A percentile compares a stretch with the other conserved stretches of the same genome.
Conservation (phyloP, 2,888 invertebrate species). For the Cephus nigrinus region DNA sequence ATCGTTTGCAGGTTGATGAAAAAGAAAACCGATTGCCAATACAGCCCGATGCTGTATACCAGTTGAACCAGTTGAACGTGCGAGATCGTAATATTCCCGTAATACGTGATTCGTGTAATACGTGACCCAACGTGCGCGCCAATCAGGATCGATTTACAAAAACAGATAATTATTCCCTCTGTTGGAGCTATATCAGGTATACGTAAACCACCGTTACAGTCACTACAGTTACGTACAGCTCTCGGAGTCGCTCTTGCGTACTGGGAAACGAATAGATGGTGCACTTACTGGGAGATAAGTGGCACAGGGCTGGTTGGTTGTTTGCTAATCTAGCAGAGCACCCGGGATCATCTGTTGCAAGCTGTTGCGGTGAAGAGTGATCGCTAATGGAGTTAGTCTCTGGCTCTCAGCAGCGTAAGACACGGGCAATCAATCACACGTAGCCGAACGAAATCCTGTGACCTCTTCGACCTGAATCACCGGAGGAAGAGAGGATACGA, state of each 20-base stretch:
- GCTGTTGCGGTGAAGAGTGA: conserved; percentile 53
- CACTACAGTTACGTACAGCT: not conserved
- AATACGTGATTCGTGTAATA: not conserved
- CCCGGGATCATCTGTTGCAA: conserved; percentile 54
- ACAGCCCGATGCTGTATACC: not conserved
- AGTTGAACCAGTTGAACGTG: not conserved
- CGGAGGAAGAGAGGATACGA: not conserved
- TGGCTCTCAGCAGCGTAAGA: conserved; percentile 29
- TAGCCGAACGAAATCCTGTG: conserved; percentile 37
- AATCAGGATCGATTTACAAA: not conserved
- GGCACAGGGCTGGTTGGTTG: conserved; percentile 45
- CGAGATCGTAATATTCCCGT: not conserved
- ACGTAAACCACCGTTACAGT: not conserved
- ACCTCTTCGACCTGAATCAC: conserved; percentile 9
- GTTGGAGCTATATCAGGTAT: not conserved
- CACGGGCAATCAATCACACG: conserved; percentile 53
- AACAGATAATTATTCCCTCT: not conserved
- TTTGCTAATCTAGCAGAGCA: conserved; percentile 55
- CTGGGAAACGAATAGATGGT: conserved; percentile 45
- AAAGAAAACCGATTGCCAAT: not conserved
- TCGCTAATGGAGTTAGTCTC: conserved; percentile 55
- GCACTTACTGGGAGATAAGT: conserved; percentile 54
- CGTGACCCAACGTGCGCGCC: not conserved
- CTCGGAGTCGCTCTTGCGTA: conserved; percentile 20
- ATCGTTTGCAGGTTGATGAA: not conserved